Percentiles rank a stretch among this genome's conserved stretches.
These are phyloP conservation scores for Miniopterus natalensis DNA, from an alignment of 2,113 vertebrate species.

Conservation along the genomic window DNA sequence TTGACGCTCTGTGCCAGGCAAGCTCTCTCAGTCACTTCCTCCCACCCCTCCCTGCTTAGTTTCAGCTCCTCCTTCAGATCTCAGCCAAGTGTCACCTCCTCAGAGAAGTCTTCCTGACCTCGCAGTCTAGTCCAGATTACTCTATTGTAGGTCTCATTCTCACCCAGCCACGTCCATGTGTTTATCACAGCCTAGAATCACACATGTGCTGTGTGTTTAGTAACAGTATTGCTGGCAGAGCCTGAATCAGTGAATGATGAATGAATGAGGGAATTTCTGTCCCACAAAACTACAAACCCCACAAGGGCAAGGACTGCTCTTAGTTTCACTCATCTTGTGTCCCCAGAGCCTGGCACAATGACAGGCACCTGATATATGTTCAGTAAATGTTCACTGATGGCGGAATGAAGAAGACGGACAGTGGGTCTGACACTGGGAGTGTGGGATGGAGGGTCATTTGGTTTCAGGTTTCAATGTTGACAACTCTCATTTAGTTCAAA, in stretches of 20 bases:
- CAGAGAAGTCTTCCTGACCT: not conserved
- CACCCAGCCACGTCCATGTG: not conserved
- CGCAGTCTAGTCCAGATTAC: not conserved
- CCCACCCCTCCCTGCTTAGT: not conserved
- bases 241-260: not conserved
- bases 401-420: not conserved
- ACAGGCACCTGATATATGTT: not conserved
- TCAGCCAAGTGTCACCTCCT: not conserved
- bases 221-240: not conserved
- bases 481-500: slow-evolving; percentile 15
- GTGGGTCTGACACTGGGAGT: not conserved
- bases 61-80: not conserved
- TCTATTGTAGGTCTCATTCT: accelerated
- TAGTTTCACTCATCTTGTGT: not conserved
- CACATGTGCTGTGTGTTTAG: not conserved
- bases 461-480: not conserved
- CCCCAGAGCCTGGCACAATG: not conserved
- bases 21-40: too few relatives aligned
- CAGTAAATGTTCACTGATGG: not conserved
- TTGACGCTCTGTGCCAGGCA: not conserved
- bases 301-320: not conserved
- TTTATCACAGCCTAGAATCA: not conserved
- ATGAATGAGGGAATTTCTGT: not conserved
- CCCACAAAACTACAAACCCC: not conserved
- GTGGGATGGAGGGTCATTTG: not conserved